These are phyloP conservation scores for Bombus pascuorum DNA, from an alignment of 1,140 invertebrate genomes.

Conservation along the genomic window DNA sequence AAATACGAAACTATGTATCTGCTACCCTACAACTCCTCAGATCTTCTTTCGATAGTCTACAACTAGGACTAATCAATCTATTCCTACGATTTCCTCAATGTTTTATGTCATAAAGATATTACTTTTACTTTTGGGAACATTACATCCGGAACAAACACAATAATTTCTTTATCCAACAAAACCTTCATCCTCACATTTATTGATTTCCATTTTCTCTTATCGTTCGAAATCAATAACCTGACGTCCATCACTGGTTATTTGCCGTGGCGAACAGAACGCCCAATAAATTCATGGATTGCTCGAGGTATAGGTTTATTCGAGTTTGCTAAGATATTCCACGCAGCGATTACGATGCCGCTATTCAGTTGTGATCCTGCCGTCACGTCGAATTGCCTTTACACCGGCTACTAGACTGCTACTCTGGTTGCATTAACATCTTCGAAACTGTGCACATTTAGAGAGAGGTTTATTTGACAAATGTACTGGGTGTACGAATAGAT, in stretches of 20 bases:
- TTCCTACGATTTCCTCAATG: not conserved
- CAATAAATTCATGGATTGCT: constrained; percentile 36
- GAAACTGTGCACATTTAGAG: not conserved
- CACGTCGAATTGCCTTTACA: constrained; percentile 2
- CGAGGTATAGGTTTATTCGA: not conserved
- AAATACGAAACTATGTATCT: too few species aligned
- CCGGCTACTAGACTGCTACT: not conserved
- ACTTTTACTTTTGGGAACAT: too few species aligned
- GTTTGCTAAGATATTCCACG: constrained; percentile 19
- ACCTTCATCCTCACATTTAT: not conserved
- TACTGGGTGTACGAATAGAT: not conserved
- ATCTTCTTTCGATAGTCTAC: too few species aligned
- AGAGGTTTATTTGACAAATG: not conserved
- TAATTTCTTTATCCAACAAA: not conserved
- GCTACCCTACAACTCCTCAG: too few species aligned
- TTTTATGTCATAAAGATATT: not conserved
- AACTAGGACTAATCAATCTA: too few species aligned
- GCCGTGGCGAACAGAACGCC: not conserved
- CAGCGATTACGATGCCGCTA: not conserved
- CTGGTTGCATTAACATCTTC: not conserved
- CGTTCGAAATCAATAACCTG: constrained; percentile 25
- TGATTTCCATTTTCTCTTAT: not conserved
- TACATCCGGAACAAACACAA: not conserved
- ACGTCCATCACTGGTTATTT: constrained; percentile 6
- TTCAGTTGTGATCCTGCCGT: constrained; percentile 5